These are phyloP conservation scores for Ibycter americanus DNA, from an alignment of 2,797 vertebrate species.

Conservation along the genomic window DNA sequence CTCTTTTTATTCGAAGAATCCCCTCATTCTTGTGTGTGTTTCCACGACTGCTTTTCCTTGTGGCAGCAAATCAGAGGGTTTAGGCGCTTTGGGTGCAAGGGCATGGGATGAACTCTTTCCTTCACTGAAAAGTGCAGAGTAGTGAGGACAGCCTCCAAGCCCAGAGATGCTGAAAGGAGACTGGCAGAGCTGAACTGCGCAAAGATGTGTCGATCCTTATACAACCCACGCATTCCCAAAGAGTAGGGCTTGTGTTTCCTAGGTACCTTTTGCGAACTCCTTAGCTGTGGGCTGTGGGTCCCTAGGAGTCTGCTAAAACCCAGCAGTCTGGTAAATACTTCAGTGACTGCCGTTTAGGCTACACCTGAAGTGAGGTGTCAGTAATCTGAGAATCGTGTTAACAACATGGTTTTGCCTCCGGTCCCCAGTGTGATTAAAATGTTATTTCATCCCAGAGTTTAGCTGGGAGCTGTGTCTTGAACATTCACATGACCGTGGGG, in stretches of 20 bases:
- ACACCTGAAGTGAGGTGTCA: neutral
- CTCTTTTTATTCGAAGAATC: neutral
- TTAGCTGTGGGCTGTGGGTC: neutral
- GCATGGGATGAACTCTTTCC: neutral
- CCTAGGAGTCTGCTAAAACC: neutral
- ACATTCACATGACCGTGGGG: neutral
- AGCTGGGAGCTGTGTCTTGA: neutral
- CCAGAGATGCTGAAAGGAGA: neutral
- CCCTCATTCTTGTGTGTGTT: neutral
- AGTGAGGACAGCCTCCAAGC: neutral
- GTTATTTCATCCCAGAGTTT: neutral
- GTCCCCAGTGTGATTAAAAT: neutral
- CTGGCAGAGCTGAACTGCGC: neutral
- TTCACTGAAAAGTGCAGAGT: neutral
- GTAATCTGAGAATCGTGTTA: neutral
- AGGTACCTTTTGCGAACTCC: neutral
- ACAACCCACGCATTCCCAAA: neutral
- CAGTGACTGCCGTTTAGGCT: neutral
- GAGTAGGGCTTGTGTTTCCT: neutral
- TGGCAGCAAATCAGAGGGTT: neutral
- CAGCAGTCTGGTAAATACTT: neutral
- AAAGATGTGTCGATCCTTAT: neutral
- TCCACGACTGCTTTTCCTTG: neutral
- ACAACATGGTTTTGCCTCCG: neutral
- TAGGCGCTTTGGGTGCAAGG: neutral